Evolutionary conservation across 2,797 vertebrate genomes (phyloP).

Genomic region (Myotis daubentonii): DNA sequence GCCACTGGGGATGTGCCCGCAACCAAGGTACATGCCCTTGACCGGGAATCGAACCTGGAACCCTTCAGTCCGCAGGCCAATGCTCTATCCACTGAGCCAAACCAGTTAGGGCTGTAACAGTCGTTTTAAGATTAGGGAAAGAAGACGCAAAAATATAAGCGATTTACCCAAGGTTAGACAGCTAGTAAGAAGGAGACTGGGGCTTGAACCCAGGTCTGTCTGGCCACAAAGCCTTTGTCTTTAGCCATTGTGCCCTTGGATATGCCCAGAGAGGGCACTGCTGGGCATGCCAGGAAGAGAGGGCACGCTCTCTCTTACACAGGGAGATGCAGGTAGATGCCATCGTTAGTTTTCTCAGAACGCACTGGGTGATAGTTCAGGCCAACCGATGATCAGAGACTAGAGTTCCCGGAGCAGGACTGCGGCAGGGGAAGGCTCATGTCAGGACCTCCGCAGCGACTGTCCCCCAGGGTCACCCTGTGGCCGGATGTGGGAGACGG

Average conservation of each 20-base stretch:
- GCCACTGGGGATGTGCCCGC: too few species aligned
- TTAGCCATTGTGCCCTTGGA: background rate
- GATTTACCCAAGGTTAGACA: background rate
- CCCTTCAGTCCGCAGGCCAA: too few species aligned
- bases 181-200: background rate
- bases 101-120: too few species aligned
- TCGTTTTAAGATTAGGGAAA: background rate
- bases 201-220: background rate
- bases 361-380: background rate
- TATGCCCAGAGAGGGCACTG: background rate
- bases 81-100: too few species aligned
- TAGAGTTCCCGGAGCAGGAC: background rate
- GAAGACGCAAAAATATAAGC: background rate
- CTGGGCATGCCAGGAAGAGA: background rate
- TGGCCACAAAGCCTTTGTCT: background rate
- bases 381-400: background rate
- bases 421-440: background rate
- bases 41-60: too few species aligned
- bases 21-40: too few species aligned
- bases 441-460: background rate
- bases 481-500: background rate
- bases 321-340: background rate
- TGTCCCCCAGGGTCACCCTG: fast-evolving
- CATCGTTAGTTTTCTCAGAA: background rate
- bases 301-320: background rate